Conservation (phyloP, 2,888 invertebrate species). For the Coronaproctus castanopsis region DNA sequence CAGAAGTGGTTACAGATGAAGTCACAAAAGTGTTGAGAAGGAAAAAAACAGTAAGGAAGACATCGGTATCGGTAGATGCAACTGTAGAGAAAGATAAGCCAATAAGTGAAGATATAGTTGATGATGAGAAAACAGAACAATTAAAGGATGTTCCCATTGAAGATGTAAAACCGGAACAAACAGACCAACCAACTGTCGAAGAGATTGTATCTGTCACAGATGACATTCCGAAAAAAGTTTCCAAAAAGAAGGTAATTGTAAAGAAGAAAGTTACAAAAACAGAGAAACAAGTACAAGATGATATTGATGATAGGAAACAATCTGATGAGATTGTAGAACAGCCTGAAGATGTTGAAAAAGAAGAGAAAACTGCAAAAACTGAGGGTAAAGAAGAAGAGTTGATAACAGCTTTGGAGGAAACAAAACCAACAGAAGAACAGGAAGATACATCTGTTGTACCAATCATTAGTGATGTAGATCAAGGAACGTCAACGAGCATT, state of each 20-base stretch:
- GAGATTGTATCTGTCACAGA: neutral
- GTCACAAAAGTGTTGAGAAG: constrained; percentile 20
- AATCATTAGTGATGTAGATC: neutral
- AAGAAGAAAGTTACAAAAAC: neutral
- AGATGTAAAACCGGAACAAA: neutral
- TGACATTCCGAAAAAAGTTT: neutral
- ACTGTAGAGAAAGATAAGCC: neutral
- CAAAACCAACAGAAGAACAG: neutral
- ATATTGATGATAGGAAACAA: neutral
- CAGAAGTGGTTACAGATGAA: constrained; percentile 20
- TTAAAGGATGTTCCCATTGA: neutral
- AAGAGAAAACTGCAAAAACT: constrained; percentile 20
- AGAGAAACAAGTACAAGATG: neutral
- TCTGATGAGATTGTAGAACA: neutral
- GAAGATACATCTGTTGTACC: neutral
- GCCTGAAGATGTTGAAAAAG: neutral
- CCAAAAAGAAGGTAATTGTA: neutral
- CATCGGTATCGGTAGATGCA: neutral
- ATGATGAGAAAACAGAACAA: too few species aligned
- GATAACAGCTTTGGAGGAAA: neutral
- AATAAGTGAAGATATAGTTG: too few species aligned
- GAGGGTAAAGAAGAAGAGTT: neutral
- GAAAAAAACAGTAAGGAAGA: constrained; percentile 14
- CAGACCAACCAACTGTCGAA: neutral
- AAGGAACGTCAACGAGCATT: too few species aligned